These are phyloP conservation scores for Zoanthus solanderi DNA, from an alignment of 92 coral and sea anemone species.

Conservation along the genomic window DNA sequence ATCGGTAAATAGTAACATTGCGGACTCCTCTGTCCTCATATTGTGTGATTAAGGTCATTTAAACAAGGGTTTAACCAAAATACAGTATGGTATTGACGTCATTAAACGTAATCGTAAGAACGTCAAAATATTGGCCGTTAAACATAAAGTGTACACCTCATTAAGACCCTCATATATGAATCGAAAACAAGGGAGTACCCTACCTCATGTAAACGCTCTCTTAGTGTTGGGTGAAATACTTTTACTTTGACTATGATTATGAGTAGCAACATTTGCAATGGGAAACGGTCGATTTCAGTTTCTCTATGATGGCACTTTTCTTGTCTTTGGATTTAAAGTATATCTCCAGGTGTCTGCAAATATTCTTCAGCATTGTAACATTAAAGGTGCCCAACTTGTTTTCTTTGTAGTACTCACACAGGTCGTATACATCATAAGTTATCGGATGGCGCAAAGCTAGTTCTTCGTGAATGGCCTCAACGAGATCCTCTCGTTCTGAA, in stretches of 20 bases:
- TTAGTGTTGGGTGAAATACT: neutral
- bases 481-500: slow-evolving; percentile 62
- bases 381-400: slow-evolving; percentile 57
- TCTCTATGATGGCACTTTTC: slow-evolving; percentile 60
- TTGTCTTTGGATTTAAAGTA: slow-evolving; percentile 63
- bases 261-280: slow-evolving; percentile 52
- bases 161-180: neutral
- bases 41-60: neutral
- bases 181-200: slow-evolving; percentile 6
- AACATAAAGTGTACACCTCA: slow-evolving; percentile 7
- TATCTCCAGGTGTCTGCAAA: slow-evolving; percentile 61
- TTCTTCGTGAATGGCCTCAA: slow-evolving; percentile 40
- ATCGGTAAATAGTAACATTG: slow-evolving; percentile 2
- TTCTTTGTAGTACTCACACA: slow-evolving; percentile 57
- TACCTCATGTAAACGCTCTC: neutral
- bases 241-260: neutral
- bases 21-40: neutral
- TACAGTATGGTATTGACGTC: neutral
- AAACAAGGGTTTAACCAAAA: slow-evolving; percentile 2
- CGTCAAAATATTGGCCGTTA: neutral
- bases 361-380: slow-evolving; percentile 61
- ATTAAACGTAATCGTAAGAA: neutral
- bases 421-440: slow-evolving; percentile 62
- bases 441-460: slow-evolving; percentile 63
- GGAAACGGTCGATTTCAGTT: slow-evolving; percentile 43